A percentile compares a stretch with the other conserved stretches of the same genome.
Conservation (phyloP, 2,797 vertebrate genomes). For the Eupleurogrammus muticus region DNA sequence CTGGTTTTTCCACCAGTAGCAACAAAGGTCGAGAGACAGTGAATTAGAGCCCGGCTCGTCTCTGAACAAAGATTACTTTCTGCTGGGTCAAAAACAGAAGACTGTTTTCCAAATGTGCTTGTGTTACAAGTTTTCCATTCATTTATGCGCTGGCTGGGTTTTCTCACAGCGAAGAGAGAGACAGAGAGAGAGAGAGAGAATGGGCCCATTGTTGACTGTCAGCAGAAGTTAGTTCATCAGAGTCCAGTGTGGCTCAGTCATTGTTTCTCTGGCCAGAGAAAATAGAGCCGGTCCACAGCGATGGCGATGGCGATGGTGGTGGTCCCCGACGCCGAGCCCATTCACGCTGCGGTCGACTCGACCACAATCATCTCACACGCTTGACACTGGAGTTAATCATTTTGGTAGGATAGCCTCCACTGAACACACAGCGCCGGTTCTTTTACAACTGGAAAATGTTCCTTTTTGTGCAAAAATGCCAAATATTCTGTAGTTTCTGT, state of each 20-base stretch:
- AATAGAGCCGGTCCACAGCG: slow-evolving; percentile 41
- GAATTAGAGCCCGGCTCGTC: not conserved
- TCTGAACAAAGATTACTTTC: slow-evolving; percentile 19
- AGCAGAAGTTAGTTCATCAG: slow-evolving; percentile 63
- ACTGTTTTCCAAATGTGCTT: slow-evolving; percentile 28
- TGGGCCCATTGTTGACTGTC: slow-evolving; percentile 57
- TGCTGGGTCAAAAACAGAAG: slow-evolving; percentile 21
- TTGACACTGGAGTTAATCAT: slow-evolving; percentile 6
- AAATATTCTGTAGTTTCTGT: no score
- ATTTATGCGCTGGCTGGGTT: slow-evolving; percentile 16
- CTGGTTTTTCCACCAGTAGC: slow-evolving; percentile 8
- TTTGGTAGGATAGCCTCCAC: slow-evolving; percentile 8
- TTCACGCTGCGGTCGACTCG: slow-evolving; percentile 24
- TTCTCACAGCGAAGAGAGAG: slow-evolving; percentile 53
- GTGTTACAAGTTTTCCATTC: slow-evolving; percentile 43
- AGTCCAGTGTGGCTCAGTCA: slow-evolving; percentile 35
- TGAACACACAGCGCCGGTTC: not conserved
- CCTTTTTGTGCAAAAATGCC: no score
- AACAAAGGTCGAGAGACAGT: not conserved
- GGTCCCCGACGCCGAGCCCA: slow-evolving; percentile 34
- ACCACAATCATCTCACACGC: slow-evolving; percentile 8
- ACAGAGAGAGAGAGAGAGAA: no score
- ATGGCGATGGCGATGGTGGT: slow-evolving; percentile 25
- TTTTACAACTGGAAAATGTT: slow-evolving; percentile 3
- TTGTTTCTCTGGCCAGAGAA: slow-evolving; percentile 53